These are phyloP conservation scores for Macaria liturata DNA, from an alignment of 2,888 invertebrate genomes.

Conservation along the genomic window DNA sequence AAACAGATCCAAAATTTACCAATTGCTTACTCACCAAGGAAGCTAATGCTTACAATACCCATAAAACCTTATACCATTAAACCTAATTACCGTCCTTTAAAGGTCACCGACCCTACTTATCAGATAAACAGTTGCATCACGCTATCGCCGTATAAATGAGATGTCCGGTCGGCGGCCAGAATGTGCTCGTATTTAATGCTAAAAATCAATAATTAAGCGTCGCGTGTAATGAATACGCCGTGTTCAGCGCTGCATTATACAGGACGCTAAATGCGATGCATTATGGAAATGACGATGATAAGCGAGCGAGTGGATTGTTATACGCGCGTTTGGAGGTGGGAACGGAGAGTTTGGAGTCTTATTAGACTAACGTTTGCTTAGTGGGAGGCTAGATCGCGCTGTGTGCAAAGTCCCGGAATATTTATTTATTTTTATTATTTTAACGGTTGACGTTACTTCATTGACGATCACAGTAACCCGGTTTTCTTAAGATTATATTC, in stretches of 20 bases:
- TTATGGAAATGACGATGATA: slow-evolving; percentile 66
- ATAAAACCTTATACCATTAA: background rate
- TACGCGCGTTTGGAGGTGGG: too few relatives aligned
- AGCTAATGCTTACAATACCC: too few relatives aligned
- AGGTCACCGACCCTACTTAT: slow-evolving; percentile 3
- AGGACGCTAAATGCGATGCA: slow-evolving; percentile 59
- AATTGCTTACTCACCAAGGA: too few relatives aligned
- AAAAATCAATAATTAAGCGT: slow-evolving; percentile 82
- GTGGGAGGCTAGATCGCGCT: too few relatives aligned
- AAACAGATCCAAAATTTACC: too few relatives aligned
- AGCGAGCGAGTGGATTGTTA: slow-evolving; percentile 35
- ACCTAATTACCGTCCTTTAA: background rate
- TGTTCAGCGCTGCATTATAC: slow-evolving; percentile 62
- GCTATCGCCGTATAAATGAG: slow-evolving; percentile 40
- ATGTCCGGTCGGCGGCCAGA: slow-evolving; percentile 47
- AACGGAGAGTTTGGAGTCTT: too few relatives aligned
- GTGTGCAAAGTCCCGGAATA: too few relatives aligned
- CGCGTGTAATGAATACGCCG: slow-evolving; percentile 78
- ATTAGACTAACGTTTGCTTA: too few relatives aligned
- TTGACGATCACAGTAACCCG: too few relatives aligned
- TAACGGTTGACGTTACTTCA: too few relatives aligned
- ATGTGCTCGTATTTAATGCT: slow-evolving; percentile 68
- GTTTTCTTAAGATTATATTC: too few relatives aligned
- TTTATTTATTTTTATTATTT: too few relatives aligned
- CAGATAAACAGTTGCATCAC: slow-evolving; percentile 26